Base-by-base conservation (phyloP, 2,888 invertebrate species). In the Norana najaformis region DNA sequence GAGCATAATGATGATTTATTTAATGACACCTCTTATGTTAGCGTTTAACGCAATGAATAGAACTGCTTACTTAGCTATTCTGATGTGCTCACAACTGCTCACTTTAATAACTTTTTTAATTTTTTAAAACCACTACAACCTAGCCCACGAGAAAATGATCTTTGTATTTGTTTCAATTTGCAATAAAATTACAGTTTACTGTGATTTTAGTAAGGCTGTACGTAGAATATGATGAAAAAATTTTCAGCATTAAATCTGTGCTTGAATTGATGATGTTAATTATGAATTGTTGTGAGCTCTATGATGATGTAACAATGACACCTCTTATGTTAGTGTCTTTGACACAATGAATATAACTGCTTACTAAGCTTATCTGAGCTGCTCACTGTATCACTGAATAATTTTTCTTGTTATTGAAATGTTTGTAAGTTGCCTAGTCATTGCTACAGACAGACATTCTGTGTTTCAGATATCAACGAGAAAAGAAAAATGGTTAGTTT, bases 201-300 rank as follows among this genome's bases (percentile, higher is more conserved):
- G 47, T 47, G 11, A 18, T 47, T 47, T 39, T 39, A n/a, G n/a
- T n/a, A n/a, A n/a, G n/a, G n/a, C n/a, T n/a, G n/a, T n/a, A n/a
- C n/a, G n/a, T n/a, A n/a, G n/a, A n/a, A n/a, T n/a, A n/a, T n/a
- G n/a, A n/a, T n/a, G n/a, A n/a, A n/a, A n/a, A n/a, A n/a, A n/a
- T n/a, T n/a, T n/a, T n/a, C n/a, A n/a, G n/a, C n/a, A n/a, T n/a
- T n/a, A n/a, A n/a, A n/a, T n/a, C n/a, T n/a, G n/a, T n/a, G n/a
- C n/a, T n/a, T n/a, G n/a, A n/a, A n/a, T n/a, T n/a, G n/a, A n/a
- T n/a, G n/a, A n/a, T n/a, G n/a, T n/a, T n/a, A n/a, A n/a, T n/a
- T n/a, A n/a, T n/a, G n/a, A n/a, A n/a, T n/a, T n/a, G n/a, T n/a
- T 53, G 53, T 18, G 95, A 35, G 35, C 35, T 88, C 16, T 38